Evolutionary conservation across 1,140 invertebrate species (phyloP).

Genomic region (Calephelis nemesis): DNA sequence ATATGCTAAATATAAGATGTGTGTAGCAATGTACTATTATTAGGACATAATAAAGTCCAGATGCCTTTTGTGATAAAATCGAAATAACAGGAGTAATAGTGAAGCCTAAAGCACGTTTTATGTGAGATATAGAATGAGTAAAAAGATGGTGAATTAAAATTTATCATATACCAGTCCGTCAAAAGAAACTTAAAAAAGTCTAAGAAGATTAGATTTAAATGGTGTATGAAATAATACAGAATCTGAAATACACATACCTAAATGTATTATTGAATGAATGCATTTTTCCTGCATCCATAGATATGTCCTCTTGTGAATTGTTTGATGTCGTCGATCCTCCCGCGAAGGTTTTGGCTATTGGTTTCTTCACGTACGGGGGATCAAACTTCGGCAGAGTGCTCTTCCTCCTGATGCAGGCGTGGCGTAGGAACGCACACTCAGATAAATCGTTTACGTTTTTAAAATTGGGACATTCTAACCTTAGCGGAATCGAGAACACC

Average conservation of each 20-base stretch:
- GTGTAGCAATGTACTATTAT: conserved; percentile 1
- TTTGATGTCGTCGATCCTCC: conserved; percentile 82
- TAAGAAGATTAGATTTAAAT: conserved; percentile 7
- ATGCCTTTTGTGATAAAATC: not conserved
- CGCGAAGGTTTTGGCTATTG: conserved; percentile 85
- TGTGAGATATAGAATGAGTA: conserved; percentile 4
- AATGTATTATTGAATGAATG: conserved; percentile 90
- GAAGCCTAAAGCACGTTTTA: conserved; percentile 18
- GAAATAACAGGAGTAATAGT: not conserved
- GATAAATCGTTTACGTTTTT: conserved; percentile 77
- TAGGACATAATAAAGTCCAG: not conserved
- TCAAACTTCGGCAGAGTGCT: conserved; percentile 92
- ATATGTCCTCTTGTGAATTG: conserved; percentile 87
- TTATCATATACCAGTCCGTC: not conserved
- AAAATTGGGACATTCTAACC: conserved; percentile 42
- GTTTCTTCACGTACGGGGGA: conserved; percentile 91
- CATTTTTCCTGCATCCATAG: conserved; percentile 88
- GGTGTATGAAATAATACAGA: not conserved
- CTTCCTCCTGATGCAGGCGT: conserved; percentile 85
- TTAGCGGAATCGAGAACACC: conserved; percentile 61
- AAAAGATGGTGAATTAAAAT: not conserved
- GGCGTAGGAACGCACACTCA: conserved; percentile 77
- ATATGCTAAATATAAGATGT: conserved; percentile 11
- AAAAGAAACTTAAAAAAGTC: not conserved
- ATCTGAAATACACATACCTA: conserved; percentile 80